A percentile compares a stretch with the other conserved stretches of the same genome.
Conservation (phyloP, 1,140 invertebrate genomes). For the Achroia grisella region DNA sequence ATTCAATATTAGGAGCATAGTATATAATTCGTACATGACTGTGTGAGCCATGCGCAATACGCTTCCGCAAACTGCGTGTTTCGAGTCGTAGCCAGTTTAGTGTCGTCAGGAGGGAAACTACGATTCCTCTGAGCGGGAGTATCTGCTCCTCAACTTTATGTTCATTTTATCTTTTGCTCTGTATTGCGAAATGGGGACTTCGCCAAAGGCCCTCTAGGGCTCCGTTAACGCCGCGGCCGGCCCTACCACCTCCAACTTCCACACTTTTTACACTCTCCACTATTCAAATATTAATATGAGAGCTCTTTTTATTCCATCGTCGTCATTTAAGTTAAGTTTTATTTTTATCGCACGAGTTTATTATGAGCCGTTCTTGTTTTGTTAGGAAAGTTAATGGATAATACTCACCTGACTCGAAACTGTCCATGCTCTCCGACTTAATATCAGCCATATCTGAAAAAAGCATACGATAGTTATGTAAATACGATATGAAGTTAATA, state of each 20-base stretch:
- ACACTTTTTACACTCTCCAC: constrained; percentile 49
- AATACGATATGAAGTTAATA: background rate
- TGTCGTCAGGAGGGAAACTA: constrained; percentile 62
- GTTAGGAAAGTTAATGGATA: background rate
- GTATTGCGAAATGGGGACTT: constrained; percentile 62
- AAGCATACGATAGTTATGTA: constrained; percentile 12
- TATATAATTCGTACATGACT: too few species aligned
- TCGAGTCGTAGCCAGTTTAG: constrained; percentile 45
- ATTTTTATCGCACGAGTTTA: constrained; percentile 13
- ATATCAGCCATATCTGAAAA: constrained; percentile 61
- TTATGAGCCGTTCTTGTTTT: constrained; percentile 2
- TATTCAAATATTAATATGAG: constrained; percentile 61
- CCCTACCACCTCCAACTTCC: constrained; percentile 38
- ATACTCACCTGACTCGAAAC: constrained; percentile 64
- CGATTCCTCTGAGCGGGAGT: constrained; percentile 61
- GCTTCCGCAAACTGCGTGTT: constrained; percentile 43
- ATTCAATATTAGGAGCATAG: too few species aligned
- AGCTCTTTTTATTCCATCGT: constrained; percentile 8
- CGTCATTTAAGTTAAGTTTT: constrained; percentile 21
- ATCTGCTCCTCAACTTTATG: constrained; percentile 68
- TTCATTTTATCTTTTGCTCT: constrained; percentile 70
- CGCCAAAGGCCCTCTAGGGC: constrained; percentile 61
- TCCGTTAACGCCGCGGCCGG: constrained; percentile 54
- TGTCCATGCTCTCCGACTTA: constrained; percentile 68
- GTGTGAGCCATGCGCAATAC: constrained; percentile 4